Evolutionary conservation across 2,888 invertebrate genomes (phyloP).

Genomic region (Aquatica leii): DNA sequence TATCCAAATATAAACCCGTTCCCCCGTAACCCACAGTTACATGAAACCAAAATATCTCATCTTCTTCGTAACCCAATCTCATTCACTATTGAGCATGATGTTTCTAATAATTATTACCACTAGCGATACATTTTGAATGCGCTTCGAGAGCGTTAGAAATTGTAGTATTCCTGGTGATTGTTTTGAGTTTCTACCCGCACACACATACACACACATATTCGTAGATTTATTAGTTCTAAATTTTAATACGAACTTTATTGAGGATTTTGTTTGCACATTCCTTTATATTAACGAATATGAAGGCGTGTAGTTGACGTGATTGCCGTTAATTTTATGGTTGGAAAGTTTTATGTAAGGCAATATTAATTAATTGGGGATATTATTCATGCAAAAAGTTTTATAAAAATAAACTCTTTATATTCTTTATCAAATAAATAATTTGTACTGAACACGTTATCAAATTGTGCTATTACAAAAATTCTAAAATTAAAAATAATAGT

Average conservation of each 20-base stretch:
- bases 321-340: no score
- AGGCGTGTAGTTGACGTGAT: no score
- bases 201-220: neutral
- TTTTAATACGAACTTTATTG: conserved; percentile 13
- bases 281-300: neutral
- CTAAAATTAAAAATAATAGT: no score
- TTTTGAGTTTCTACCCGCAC: conserved; percentile 2
- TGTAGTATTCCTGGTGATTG: conserved; percentile 7
- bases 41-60: conserved; percentile 29
- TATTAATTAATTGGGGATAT: no score
- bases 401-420: no score
- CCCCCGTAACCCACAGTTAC: conserved; percentile 20
- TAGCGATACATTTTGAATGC: conserved; percentile 22
- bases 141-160: conserved; percentile 13
- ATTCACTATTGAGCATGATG: conserved; percentile 28
- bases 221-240: conserved; percentile 15
- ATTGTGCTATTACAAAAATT: no score
- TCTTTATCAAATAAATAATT: no score
- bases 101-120: conserved; percentile 31
- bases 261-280: conserved; percentile 2
- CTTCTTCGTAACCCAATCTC: conserved; percentile 31
- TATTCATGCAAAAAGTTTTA: no score
- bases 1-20: conserved; percentile 28
- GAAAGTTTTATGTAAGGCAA: no score
- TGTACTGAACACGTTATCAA: no score